These are phyloP conservation scores for Gymnoscelis rufifasciata DNA, from an alignment of 2,888 invertebrate genomes.

Conservation along the genomic window DNA sequence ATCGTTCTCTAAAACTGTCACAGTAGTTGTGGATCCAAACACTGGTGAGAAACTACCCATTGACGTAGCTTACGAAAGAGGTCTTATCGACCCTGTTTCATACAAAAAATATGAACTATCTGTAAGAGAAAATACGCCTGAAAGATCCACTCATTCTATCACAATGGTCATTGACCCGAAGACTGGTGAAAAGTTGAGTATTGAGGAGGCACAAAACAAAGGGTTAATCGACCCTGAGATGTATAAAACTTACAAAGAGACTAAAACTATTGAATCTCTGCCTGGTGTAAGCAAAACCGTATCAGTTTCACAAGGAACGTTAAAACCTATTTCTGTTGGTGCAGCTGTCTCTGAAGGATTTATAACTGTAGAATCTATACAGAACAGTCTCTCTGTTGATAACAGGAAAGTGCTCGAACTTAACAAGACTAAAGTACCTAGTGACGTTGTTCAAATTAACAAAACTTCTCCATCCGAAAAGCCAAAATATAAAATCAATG, in stretches of 20 bases:
- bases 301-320: conserved; percentile 40
- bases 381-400: conserved; percentile 63
- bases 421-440: conserved; percentile 40
- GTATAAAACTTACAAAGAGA: conserved; percentile 38
- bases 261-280: conserved; percentile 23
- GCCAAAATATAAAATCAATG: conserved; percentile 83
- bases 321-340: conserved; percentile 78
- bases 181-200: conserved; percentile 85
- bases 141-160: conserved; percentile 37
- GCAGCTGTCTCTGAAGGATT: conserved; percentile 79
- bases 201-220: conserved; percentile 81
- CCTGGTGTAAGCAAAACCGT: conserved; percentile 30
- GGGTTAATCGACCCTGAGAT: conserved; percentile 66
- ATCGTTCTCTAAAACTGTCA: conserved; percentile 28
- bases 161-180: conserved; percentile 81
- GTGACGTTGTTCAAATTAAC: conserved; percentile 79
- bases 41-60: conserved; percentile 85
- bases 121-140: conserved; percentile 44
- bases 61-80: conserved; percentile 82
- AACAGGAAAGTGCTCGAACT: conserved; percentile 44
- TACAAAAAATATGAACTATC: conserved; percentile 71
- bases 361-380: conserved; percentile 74
- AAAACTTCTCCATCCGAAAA: conserved; percentile 78
- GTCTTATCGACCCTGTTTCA: conserved; percentile 62
- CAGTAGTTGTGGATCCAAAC: conserved; percentile 82